phyloP scores from a whole-genome alignment of 2,113 vertebrate genomes.

The Megaleporinus macrocephalus region DNA sequence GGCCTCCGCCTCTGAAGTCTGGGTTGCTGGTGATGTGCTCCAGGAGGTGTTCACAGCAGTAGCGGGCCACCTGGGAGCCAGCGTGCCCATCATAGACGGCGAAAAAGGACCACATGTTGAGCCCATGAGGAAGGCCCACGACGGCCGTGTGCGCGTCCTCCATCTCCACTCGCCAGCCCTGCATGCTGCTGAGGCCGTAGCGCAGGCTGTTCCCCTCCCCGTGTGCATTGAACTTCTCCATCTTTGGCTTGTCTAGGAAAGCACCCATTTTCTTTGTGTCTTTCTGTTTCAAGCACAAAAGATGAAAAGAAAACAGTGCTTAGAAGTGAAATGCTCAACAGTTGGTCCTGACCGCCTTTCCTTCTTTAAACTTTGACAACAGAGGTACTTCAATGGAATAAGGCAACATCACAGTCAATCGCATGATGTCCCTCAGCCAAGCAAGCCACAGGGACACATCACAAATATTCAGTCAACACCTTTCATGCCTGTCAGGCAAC shows the following conservation, averaged over 20 bases:
- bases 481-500: conserved; percentile 28
- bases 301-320: not conserved
- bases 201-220: conserved; percentile 86
- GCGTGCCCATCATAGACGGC: conserved; percentile 91
- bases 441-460: not conserved
- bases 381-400: not conserved
- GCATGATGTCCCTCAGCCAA: not conserved
- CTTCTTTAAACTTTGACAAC: not conserved
- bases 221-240: conserved; percentile 91
- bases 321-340: too few relatives aligned
- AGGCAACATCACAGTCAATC: not conserved
- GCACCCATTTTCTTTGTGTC: conserved; percentile 81
- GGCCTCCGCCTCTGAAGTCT: conserved; percentile 79
- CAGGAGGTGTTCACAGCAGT: conserved; percentile 87
- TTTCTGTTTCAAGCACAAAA: conserved; percentile 31
- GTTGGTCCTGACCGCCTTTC: not conserved
- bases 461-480: conserved; percentile 5
- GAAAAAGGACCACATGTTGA: conserved; percentile 89
- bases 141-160: conserved; percentile 91
- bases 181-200: conserved; percentile 89
- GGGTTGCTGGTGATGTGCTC: conserved; percentile 91
- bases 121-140: conserved; percentile 85
- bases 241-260: conserved; percentile 95
- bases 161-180: conserved; percentile 91
- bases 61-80: conserved; percentile 88